A percentile compares a stretch with the other conserved stretches of the same genome.
Evolutionary conservation across 2,113 vertebrate species (phyloP).

Genomic region (Megaceryle maxima): DNA sequence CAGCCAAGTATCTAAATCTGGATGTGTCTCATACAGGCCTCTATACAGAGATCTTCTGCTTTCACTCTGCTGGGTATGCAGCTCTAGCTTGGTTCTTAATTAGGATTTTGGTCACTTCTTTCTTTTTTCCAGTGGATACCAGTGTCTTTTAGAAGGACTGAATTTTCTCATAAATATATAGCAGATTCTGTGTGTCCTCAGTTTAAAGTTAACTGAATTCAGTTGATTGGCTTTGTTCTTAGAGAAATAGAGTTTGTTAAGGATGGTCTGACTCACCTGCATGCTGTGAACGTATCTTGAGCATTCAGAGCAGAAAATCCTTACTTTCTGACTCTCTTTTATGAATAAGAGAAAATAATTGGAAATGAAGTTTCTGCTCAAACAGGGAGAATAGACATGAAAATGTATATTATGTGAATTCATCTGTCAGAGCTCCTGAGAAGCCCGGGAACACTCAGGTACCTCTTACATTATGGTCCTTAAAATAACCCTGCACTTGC

Average conservation of each 20-base stretch:
- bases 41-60: neutral
- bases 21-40: neutral
- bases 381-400: neutral
- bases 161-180: neutral
- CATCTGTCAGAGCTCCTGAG: neutral
- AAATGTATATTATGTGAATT: neutral
- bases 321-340: neutral
- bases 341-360: slow-evolving; percentile 2
- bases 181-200: neutral
- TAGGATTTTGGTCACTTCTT: neutral
- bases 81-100: neutral
- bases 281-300: neutral
- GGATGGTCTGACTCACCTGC: neutral
- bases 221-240: neutral
- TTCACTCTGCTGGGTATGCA: neutral
- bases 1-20: neutral
- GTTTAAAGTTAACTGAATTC: neutral
- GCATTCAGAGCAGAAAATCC: neutral
- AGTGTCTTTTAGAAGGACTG: neutral
- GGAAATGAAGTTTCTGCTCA: neutral
- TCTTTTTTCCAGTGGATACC: neutral
- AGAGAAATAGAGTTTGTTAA: neutral
- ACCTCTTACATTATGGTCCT: neutral
- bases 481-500: slow-evolving; percentile 12
- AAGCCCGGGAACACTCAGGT: neutral